A percentile compares a stretch with the other conserved stretches of the same genome.
Conservation (phyloP, 2,797 vertebrate genomes). For the Cynopterus sphinx region DNA sequence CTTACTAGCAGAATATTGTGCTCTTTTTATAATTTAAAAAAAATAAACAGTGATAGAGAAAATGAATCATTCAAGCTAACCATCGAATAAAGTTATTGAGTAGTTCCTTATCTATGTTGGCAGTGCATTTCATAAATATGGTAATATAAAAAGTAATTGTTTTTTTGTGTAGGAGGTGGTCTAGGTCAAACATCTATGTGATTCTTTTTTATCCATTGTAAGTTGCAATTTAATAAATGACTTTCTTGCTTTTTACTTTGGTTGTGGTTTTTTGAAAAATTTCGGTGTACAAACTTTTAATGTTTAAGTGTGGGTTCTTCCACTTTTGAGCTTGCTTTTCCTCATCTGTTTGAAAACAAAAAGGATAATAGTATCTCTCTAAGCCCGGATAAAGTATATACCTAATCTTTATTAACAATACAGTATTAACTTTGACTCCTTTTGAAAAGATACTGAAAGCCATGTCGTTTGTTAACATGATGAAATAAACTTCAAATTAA, state of each 20-base stretch:
- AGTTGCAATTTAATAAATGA: background rate
- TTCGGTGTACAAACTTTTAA: background rate
- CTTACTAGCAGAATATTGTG: background rate
- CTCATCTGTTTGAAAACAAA: constrained; percentile 2
- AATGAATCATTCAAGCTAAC: background rate
- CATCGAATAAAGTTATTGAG: background rate
- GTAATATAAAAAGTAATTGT: background rate
- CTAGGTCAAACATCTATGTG: background rate
- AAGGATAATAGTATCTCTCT: background rate
- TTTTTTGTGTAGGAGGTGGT: background rate
- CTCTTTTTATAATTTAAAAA: constrained; percentile 23
- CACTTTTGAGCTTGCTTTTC: background rate
- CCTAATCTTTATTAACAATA: background rate
- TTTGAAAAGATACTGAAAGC: background rate
- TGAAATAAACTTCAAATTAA: constrained; percentile 5
- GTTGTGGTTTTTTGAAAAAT: background rate
- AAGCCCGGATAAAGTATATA: background rate
- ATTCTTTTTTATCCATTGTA: background rate
- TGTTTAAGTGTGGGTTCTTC: background rate
- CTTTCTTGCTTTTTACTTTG: background rate
- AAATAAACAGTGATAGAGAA: background rate
- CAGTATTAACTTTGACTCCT: background rate
- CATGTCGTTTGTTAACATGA: background rate
- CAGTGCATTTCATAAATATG: background rate
- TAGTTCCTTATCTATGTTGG: background rate